Conservation (phyloP, 2,888 invertebrate species). For the Acrobasis suavella region DNA sequence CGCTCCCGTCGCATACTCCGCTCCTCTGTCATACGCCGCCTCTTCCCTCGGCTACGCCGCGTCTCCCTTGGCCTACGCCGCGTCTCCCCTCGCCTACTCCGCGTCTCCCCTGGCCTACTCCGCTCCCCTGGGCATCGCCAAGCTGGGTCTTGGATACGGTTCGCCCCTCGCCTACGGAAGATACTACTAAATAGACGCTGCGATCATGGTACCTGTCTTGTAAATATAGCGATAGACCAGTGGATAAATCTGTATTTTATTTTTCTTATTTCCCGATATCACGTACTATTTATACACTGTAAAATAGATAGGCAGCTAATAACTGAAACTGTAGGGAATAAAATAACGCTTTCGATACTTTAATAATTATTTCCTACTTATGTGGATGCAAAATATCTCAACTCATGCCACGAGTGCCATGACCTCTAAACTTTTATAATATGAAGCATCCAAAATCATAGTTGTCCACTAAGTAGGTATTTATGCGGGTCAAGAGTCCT, state of each 20-base stretch:
- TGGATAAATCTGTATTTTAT: conserved; percentile 6
- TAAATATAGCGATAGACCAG: conserved; percentile 28
- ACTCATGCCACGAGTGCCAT: not conserved
- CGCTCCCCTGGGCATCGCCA: conserved; percentile 31
- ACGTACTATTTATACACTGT: no score
- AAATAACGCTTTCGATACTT: not conserved
- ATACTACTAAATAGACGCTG: conserved; percentile 25
- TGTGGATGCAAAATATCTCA: not conserved
- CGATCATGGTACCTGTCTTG: conserved; percentile 20
- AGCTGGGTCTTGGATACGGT: conserved; percentile 33
- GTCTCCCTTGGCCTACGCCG: not conserved
- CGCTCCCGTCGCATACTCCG: conserved; percentile 19
- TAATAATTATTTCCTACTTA: not conserved
- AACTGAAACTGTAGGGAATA: no score
- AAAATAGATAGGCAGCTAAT: no score
- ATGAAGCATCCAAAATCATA: not conserved
- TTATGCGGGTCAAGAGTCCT: not conserved
- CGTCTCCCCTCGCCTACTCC: conserved; percentile 10
- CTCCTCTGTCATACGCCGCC: conserved; percentile 16
- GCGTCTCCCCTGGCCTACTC: conserved; percentile 27
- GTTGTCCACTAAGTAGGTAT: not conserved
- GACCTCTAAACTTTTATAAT: not conserved
- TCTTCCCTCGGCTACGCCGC: conserved; percentile 2
- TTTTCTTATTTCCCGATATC: not conserved
- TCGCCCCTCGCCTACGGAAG: conserved; percentile 29